phyloP scores from a whole-genome alignment of 2,888 invertebrate species.

The Papilio demoleus region DNA sequence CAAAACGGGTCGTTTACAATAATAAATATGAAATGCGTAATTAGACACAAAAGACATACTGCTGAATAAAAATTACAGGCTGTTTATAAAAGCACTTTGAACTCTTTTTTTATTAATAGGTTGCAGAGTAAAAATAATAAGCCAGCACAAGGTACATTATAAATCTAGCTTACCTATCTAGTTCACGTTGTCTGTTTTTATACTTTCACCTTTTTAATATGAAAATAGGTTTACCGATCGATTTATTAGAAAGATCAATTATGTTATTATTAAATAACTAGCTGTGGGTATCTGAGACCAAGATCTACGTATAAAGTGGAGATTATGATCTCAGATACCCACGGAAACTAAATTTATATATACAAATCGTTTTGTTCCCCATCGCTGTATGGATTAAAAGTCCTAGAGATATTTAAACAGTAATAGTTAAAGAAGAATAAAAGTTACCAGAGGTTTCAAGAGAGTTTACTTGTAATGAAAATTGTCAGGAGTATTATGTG shows the following conservation, averaged over 20 bases:
- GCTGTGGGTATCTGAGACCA: too few species aligned
- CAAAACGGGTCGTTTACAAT: slow-evolving; percentile 21
- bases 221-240: neutral
- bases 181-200: neutral
- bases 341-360: too few species aligned
- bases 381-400: too few species aligned
- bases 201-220: neutral
- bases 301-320: too few species aligned
- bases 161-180: too few species aligned
- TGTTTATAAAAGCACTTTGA: slow-evolving; percentile 28
- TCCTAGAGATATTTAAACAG: too few species aligned
- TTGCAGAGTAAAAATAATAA: slow-evolving; percentile 7
- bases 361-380: too few species aligned
- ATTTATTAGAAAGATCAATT: neutral
- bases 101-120: slow-evolving; percentile 1
- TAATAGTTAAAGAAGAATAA: too few species aligned
- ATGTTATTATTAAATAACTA: too few species aligned
- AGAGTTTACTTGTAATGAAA: neutral
- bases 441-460: too few species aligned
- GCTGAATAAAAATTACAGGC: slow-evolving; percentile 32
- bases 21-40: slow-evolving; percentile 34
- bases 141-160: too few species aligned
- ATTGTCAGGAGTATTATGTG: neutral
- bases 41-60: slow-evolving; percentile 24
- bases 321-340: too few species aligned